Base-by-base conservation (phyloP, 2,113 vertebrate species). In the Paralichthys olivaceus region DNA sequence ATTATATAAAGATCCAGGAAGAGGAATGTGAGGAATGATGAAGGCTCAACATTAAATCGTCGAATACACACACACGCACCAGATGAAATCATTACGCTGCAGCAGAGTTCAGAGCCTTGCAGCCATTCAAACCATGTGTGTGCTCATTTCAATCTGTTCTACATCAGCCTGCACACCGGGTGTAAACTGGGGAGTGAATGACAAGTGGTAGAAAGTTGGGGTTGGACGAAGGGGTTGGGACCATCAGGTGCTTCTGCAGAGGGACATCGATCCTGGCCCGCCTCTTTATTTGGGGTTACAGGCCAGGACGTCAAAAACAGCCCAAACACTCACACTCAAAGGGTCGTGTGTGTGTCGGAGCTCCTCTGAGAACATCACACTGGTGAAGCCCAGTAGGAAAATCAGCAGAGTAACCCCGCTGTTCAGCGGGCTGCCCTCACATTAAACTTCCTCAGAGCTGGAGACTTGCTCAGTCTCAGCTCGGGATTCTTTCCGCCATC, bases 241-340 rank as follows among this genome's bases (percentile, higher is more conserved):
- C 77, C 76, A 56, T 63, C 72, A n/a, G 75, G 71, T 14, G 68
- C 68, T 72, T 89, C 92, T 85, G 69, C 85, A 95, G 93, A 85
- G 75, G 86, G 72, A 75, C 91, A 95, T 99, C 96, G 22, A 94
- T 94, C 78, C 14, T 63, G 54, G 91, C 96, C 94, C 96, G 91
- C 95, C 97, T 89, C 62, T 65, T 20, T 25, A 58, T 58, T 70
- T 11, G 15, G 94, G 96, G 94, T 94, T 98, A 91, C 0, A 88
- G 94, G 95, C 92, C 5, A 93, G 85, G 87, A 96, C 94, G 37
- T 98, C 98, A 99, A 87, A 87, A 94, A 90, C 67, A 88, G 95
- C 95, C 86, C 15, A 19, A 74, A 67, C 84, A 76, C 81, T 32
- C 61, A 29, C 22, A 22, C 43, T 19, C 34, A 9, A 14, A 8